Evolutionary conservation across 2,797 vertebrate species (phyloP).

Genomic region (Neostethus bicornis): DNA sequence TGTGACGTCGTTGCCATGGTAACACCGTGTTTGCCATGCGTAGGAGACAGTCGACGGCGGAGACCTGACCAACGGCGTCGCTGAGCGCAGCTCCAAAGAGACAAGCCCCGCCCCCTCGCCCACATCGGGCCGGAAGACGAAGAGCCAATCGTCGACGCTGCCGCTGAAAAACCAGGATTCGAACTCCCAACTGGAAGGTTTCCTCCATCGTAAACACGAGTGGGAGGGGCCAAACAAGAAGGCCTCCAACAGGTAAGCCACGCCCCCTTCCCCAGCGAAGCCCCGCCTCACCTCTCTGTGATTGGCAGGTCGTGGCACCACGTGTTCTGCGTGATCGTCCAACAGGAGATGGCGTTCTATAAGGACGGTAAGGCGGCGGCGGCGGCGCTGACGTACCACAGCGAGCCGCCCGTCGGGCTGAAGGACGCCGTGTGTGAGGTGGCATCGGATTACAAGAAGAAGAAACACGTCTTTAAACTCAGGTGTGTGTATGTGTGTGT

Average conservation of each 20-base stretch:
- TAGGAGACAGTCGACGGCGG: slow-evolving; percentile 80
- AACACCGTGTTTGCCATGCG: not conserved
- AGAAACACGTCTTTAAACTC: slow-evolving; percentile 97
- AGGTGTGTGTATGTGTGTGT: too few relatives aligned
- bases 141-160: slow-evolving; percentile 88
- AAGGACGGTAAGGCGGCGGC: slow-evolving; percentile 91
- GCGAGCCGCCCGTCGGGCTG: slow-evolving; percentile 87
- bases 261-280: rapidly evolving
- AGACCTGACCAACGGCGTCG: slow-evolving; percentile 87
- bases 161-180: slow-evolving; percentile 85
- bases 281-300: slow-evolving; percentile 1
- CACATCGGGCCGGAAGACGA: slow-evolving; percentile 84
- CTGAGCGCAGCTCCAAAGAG: slow-evolving; percentile 81
- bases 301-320: slow-evolving; percentile 93
- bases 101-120: slow-evolving; percentile 88
- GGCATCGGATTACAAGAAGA: slow-evolving; percentile 95
- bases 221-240: slow-evolving; percentile 97
- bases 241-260: slow-evolving; percentile 91
- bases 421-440: slow-evolving; percentile 92
- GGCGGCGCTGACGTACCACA: slow-evolving; percentile 91
- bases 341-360: slow-evolving; percentile 94
- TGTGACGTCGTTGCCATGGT: too few relatives aligned
- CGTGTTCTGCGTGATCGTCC: slow-evolving; percentile 93
- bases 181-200: slow-evolving; percentile 86
- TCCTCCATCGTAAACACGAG: slow-evolving; percentile 94